These are phyloP conservation scores for Dicycla oo DNA, from an alignment of 2,888 invertebrate genomes.

Conservation along the genomic window DNA sequence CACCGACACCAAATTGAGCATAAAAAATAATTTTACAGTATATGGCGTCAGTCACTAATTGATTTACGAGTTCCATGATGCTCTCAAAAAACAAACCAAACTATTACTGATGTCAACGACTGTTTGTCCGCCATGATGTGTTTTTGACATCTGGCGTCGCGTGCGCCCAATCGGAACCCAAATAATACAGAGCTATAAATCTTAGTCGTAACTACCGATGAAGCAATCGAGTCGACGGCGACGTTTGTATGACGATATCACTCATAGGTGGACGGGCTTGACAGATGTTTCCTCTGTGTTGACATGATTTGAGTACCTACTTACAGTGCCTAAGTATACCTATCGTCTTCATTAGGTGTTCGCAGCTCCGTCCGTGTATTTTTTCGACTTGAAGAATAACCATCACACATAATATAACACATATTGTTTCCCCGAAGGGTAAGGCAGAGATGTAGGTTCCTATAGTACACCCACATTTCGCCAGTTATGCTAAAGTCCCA, in stretches of 20 bases:
- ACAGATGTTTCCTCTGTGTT: constrained; percentile 47
- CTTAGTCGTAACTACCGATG: constrained; percentile 62
- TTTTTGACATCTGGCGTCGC: constrained; percentile 73
- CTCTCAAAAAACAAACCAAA: constrained; percentile 62
- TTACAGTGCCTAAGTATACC: neutral
- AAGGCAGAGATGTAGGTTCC: neutral
- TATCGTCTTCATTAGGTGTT: neutral
- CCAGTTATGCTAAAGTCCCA: no score
- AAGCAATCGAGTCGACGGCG: constrained; percentile 60
- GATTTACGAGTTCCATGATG: constrained; percentile 68
- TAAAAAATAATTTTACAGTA: constrained; percentile 65
- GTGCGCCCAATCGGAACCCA: constrained; percentile 66
- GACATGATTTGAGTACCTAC: constrained; percentile 23
- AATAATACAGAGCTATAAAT: constrained; percentile 70
- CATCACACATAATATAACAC: no score
- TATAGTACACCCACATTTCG: no score
- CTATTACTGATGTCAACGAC: constrained; percentile 61
- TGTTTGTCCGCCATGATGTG: constrained; percentile 58
- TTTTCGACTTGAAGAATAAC: neutral
- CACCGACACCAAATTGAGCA: constrained; percentile 57
- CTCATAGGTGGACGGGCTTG: constrained; percentile 33
- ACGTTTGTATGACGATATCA: constrained; percentile 55
- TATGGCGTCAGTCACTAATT: constrained; percentile 68
- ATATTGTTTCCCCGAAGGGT: no score
- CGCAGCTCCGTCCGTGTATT: neutral